Conservation (phyloP, 2,113 vertebrate species). For the Castor canadensis region DNA sequence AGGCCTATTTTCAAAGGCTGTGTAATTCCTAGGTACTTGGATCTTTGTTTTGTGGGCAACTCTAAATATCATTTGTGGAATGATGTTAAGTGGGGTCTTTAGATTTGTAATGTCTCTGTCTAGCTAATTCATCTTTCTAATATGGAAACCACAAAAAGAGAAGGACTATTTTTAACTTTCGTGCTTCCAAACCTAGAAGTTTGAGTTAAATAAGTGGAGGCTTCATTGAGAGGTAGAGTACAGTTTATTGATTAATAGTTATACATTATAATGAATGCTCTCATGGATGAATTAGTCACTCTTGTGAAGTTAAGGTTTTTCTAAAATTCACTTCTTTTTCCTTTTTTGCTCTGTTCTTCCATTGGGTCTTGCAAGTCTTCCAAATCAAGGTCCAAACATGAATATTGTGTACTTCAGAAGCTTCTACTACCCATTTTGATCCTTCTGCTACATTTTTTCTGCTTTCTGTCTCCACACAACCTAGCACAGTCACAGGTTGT, state of each 20-base stretch:
- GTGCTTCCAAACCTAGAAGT: background rate
- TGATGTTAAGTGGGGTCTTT: background rate
- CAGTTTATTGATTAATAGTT: background rate
- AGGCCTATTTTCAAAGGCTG: background rate
- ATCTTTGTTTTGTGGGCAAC: background rate
- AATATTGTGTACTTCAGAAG: background rate
- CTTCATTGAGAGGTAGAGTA: background rate
- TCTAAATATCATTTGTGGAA: background rate
- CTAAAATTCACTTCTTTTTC: background rate
- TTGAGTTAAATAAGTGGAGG: background rate
- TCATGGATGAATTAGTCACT: background rate
- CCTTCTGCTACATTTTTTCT: background rate
- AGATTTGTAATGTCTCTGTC: background rate
- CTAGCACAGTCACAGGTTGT: background rate
- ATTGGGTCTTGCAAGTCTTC: background rate
- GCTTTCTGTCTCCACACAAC: background rate
- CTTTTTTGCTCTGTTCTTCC: background rate
- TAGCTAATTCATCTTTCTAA: background rate
- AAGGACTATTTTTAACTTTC: background rate
- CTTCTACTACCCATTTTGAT: background rate
- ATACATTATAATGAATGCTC: background rate
- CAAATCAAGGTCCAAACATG: background rate
- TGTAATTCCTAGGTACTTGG: background rate
- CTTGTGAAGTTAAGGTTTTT: background rate
- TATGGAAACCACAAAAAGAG: background rate